Base-by-base conservation (phyloP, 2,797 vertebrate genomes). In the Megalops cyprinoides region DNA sequence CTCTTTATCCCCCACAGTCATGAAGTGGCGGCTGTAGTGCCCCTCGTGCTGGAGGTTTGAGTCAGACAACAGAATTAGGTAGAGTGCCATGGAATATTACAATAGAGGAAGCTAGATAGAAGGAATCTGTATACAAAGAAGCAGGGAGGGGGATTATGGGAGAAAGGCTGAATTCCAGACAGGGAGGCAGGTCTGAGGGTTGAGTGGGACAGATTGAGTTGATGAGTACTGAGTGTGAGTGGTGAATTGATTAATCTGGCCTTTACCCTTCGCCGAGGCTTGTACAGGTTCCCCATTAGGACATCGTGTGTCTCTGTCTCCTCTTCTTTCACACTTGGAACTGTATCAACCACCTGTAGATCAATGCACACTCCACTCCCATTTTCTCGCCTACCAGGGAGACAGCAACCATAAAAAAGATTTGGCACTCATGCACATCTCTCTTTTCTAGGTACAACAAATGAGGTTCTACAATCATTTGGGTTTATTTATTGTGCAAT, bases 11-110 rank as follows among this genome's bases (percentile, higher is more conserved):
- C 96, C 96, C 86, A 95, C 91, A 46, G 95, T 93, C 94, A 98
- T 97, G 93, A 98, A 98, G 94, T 99, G 97, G 55, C 97, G 96
- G 88, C 97, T 97, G 91, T 98, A 99, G 92, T 96, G 96, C 82
- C 97, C 95, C 90, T 98, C 97, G 86, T 97, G 97, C 97, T 99
- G 90, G 79, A 89, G 58, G 18, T 46, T 76, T 74, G 76, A 62
- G 39, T 28, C 28, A 7, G n/a, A 53, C 23, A 56, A 34, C 49
- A 10, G 28, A 48, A 37, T 65, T 18, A n/a, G n/a, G n/a, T 53
- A 10, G n/a, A 31, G 34, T 10, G 15, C 34, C 2, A 34, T 34
- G 60, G 31, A 31, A 65, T 65, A 20, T 69, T 69, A 20, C 42
- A 69, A 4, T 15, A 60, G 4, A 10, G n/a, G n/a, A n/a, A n/a